Evolutionary conservation across 2,797 vertebrate species (phyloP).

Genomic region (Euphonia xanthogaster): DNA sequence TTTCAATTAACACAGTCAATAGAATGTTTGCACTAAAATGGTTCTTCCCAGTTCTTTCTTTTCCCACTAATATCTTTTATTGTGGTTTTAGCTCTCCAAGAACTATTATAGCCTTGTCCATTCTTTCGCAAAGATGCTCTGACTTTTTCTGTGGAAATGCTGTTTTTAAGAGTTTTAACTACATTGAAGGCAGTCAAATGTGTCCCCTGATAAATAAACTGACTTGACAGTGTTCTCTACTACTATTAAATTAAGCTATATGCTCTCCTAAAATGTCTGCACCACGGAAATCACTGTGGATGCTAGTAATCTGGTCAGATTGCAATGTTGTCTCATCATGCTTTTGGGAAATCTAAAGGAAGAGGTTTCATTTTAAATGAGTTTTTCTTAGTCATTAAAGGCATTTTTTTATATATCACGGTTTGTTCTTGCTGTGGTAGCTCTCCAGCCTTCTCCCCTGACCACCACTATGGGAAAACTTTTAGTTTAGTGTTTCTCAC

Average conservation of each 20-base stretch:
- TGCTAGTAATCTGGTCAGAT: background rate
- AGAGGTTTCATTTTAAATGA: background rate
- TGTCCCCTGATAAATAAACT: constrained; percentile 25
- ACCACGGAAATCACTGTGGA: background rate
- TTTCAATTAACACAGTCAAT: background rate
- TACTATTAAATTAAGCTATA: background rate
- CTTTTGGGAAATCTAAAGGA: constrained; percentile 16
- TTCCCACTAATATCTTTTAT: background rate
- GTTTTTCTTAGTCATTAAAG: background rate
- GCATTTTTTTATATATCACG: background rate
- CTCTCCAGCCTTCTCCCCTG: background rate
- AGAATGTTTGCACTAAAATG: background rate
- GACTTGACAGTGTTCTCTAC: background rate
- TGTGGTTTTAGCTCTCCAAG: background rate
- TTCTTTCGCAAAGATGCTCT: background rate
- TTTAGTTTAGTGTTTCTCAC: background rate
- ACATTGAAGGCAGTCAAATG: background rate
- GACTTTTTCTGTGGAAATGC: background rate
- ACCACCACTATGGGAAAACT: background rate
- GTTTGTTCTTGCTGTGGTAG: background rate
- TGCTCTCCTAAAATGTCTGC: background rate
- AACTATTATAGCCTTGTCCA: background rate
- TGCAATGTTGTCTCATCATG: background rate
- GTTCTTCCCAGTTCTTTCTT: background rate
- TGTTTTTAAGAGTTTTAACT: background rate